Percentiles rank a stretch among this genome's conserved stretches.
phyloP scores from a whole-genome alignment of 2,113 vertebrate genomes.

The Struthio camelus region DNA sequence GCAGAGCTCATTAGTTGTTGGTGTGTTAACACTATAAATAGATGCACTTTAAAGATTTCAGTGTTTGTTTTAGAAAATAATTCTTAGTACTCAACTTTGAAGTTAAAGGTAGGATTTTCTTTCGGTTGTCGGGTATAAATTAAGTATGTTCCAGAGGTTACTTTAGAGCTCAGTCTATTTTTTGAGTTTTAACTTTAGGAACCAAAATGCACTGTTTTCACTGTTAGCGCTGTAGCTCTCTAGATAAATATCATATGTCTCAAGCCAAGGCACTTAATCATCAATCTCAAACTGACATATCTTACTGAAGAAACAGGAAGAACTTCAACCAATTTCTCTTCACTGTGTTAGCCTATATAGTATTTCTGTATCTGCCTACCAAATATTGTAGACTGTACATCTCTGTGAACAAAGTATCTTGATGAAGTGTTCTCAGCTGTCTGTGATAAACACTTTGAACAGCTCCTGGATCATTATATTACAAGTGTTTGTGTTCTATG shows the following conservation, averaged over 20 bases:
- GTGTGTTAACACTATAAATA: background rate
- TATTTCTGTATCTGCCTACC: background rate
- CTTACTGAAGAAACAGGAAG: background rate
- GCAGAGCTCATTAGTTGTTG: background rate
- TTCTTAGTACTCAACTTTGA: background rate
- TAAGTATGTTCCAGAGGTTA: background rate
- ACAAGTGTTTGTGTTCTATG: background rate
- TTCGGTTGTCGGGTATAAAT: background rate
- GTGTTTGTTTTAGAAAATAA: background rate
- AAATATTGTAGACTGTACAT: background rate
- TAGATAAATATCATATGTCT: rapidly evolving
- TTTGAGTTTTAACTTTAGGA: background rate
- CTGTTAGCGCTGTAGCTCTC: background rate
- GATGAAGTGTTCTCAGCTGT: background rate
- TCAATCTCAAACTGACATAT: background rate
- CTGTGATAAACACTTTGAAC: background rate
- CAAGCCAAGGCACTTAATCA: background rate
- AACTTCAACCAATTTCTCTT: background rate
- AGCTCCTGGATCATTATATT: background rate
- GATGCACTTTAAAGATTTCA: background rate
- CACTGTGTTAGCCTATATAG: rapidly evolving
- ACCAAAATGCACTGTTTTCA: background rate
- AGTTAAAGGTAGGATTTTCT: background rate
- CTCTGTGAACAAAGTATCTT: background rate
- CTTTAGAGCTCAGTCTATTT: background rate